Percentiles rank a stretch among this genome's conserved stretches.
Conservation (phyloP, 2,113 vertebrate genomes). For the Hippocampus barbouri region DNA sequence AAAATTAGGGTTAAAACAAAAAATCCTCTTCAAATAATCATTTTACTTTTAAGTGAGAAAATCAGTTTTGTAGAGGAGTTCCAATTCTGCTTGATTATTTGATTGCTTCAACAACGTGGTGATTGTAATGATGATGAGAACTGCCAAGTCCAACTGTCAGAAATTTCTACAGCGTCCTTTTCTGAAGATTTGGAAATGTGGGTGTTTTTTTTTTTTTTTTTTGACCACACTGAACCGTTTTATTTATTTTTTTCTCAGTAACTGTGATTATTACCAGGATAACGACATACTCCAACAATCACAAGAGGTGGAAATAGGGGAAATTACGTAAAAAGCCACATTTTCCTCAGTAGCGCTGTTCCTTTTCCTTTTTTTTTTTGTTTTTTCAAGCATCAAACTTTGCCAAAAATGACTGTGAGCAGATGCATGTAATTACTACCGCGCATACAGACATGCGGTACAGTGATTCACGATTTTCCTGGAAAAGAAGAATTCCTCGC, state of each 20-base stretch:
- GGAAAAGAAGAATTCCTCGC: constrained; percentile 27
- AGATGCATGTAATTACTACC: constrained; percentile 52
- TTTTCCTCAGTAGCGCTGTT: constrained; percentile 16
- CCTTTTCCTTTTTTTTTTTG: constrained; percentile 34
- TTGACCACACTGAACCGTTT: constrained; percentile 14
- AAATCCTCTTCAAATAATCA: constrained; percentile 11
- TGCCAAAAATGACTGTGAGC: constrained; percentile 24
- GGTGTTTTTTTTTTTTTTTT: constrained; percentile 22
- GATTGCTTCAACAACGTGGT: constrained; percentile 22
- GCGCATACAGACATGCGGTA: constrained; percentile 1
- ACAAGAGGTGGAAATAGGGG: constrained; percentile 23
- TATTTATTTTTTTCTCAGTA: constrained; percentile 23
- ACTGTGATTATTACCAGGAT: constrained; percentile 4
- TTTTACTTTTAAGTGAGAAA: constrained; percentile 24
- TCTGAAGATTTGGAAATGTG: constrained; percentile 9
- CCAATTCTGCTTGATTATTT: constrained; percentile 34
- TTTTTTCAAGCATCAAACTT: constrained; percentile 12
- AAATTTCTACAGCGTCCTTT: neutral
- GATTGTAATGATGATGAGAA: constrained; percentile 34
- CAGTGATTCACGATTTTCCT: constrained; percentile 50
- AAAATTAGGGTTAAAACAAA: neutral
- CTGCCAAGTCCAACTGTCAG: neutral
- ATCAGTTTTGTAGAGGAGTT: constrained; percentile 25
- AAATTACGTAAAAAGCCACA: constrained; percentile 34
- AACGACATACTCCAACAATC: constrained; percentile 15